Evolutionary conservation across 1,140 invertebrate species (phyloP).

Genomic region (Platyura marginata): DNA sequence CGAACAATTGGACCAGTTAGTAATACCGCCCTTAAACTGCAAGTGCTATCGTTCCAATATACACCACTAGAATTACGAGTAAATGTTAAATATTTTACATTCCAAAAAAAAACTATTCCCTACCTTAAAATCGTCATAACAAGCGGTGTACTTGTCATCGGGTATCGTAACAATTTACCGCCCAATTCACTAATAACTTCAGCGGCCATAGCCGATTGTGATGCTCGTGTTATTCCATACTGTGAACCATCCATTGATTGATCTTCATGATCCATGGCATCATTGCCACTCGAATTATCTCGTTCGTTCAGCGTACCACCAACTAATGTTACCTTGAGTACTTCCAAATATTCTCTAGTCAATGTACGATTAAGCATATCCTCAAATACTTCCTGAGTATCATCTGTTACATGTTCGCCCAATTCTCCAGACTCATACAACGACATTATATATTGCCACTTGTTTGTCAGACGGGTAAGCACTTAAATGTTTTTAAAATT

Average conservation of each 20-base stretch:
- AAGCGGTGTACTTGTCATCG: constrained; percentile 42
- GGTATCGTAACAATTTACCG: constrained; percentile 37
- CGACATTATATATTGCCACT: constrained; percentile 60
- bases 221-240: constrained; percentile 27
- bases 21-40: constrained; percentile 53
- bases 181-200: constrained; percentile 59
- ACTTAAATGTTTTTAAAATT: no score
- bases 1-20: constrained; percentile 48
- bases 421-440: constrained; percentile 56
- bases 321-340: constrained; percentile 47
- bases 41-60: constrained; percentile 67
- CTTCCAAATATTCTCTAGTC: constrained; percentile 73
- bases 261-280: constrained; percentile 48
- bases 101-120: constrained; percentile 1
- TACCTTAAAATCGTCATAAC: constrained; percentile 40
- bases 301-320: constrained; percentile 26
- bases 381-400: constrained; percentile 72
- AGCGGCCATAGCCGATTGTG: constrained; percentile 29
- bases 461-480: constrained; percentile 49
- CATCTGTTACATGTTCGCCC: constrained; percentile 62
- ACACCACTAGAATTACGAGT: constrained; percentile 39
- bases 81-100: constrained; percentile 11
- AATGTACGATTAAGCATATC: constrained; percentile 72
- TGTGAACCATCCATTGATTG: constrained; percentile 36
- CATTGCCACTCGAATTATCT: constrained; percentile 12